Base-by-base conservation (phyloP, 2,113 vertebrate genomes). In the Pterophyllum scalare region DNA sequence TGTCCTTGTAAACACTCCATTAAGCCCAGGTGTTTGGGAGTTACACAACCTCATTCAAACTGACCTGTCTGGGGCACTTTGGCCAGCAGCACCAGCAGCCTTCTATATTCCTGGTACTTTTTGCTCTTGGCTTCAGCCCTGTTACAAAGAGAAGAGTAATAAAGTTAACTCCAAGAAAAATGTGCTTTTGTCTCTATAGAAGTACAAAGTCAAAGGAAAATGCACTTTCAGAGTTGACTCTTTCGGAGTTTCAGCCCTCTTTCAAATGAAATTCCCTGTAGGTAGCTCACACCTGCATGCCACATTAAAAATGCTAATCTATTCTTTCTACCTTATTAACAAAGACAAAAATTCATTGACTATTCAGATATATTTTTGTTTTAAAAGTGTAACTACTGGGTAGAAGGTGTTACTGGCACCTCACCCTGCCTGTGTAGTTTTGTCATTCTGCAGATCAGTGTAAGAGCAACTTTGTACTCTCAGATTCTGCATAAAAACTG, bases 1-100 rank as follows among this genome's bases (percentile, higher is more conserved):
- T 2, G 38, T 24, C 52, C 9, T 33, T 13, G 19, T 43, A 74
- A 83, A 79, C 8, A 67, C 4, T 40, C 8, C 3, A 43, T 33
- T 72, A 10, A 83, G 22, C 15, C 26, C 78, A 33, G 62, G n/a
- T 74, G 87, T 85, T 75, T 49, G 9, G 59, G 59, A 38, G 49
- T 20, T 54, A 61, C 62, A 59, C 54, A 38, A 52, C 28, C 74
- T 77, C 76, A 22, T 70, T 38, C 80, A 83, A 11, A 93, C 94
- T 74, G 85, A 99, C 98, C 98, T 95, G 94, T 98, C 85, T 94
- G 38, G 1, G 98, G 98, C 67, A 99, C 96, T 0, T 85, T 89
- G 0, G 89, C 92, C 67, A 99, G 95, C 31, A 96, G 94, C 72
- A 94, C 49, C 78, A 85, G 38, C 94, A 99, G 94, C 49, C 78